These are phyloP conservation scores for Euphydryas editha DNA, from an alignment of 2,888 invertebrate genomes.

Conservation along the genomic window DNA sequence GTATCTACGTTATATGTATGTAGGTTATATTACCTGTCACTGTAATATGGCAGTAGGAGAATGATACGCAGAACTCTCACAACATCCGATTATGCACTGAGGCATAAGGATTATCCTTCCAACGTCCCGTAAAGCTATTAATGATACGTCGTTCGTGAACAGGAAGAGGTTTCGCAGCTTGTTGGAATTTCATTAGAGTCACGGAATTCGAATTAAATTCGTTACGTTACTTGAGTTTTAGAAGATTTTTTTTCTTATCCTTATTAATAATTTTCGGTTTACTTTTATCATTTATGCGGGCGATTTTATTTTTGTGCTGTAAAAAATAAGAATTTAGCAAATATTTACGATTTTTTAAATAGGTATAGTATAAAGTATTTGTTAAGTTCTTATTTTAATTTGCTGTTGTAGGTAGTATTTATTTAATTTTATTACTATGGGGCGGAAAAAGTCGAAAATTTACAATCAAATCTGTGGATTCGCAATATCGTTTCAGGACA, in stretches of 20 bases:
- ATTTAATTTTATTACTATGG: too few species aligned
- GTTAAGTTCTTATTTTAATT: too few species aligned
- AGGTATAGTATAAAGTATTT: too few species aligned
- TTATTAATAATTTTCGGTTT: slow-evolving; percentile 13
- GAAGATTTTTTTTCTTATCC: slow-evolving; percentile 52
- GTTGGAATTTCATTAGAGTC: slow-evolving; percentile 73
- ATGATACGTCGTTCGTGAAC: slow-evolving; percentile 27
- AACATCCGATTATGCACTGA: slow-evolving; percentile 24
- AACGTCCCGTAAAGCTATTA: slow-evolving; percentile 26
- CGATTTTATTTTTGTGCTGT: not conserved
- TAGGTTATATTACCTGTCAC: not conserved
- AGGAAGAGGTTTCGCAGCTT: slow-evolving; percentile 48
- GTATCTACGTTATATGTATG: too few species aligned
- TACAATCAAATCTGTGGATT: too few species aligned
- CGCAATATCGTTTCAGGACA: too few species aligned
- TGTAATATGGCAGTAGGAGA: not conserved
- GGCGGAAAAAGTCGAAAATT: too few species aligned
- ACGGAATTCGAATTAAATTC: slow-evolving; percentile 67
- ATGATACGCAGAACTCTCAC: not conserved
- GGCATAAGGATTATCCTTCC: slow-evolving; percentile 24
- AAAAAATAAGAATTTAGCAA: not conserved
- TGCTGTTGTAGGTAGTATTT: too few species aligned
- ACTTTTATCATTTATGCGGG: not conserved
- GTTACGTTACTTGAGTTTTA: slow-evolving; percentile 33
- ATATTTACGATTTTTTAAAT: too few species aligned